Base-by-base conservation (phyloP, 2,888 invertebrate genomes). In the Sthenelais limicola region DNA sequence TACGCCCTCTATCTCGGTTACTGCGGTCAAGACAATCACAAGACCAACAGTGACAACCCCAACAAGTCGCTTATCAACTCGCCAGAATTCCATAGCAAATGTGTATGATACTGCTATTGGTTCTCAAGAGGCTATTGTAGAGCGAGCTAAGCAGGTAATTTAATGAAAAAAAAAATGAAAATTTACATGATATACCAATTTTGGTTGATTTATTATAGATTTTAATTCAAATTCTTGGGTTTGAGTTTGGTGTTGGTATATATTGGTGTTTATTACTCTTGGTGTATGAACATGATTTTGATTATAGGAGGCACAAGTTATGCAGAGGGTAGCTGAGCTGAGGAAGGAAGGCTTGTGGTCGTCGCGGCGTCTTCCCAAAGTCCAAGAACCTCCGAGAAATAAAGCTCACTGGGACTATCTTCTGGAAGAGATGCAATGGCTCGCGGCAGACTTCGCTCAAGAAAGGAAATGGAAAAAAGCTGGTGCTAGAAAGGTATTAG, bases 391-490 rank as follows among this genome's bases (percentile, higher is more conserved):
- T 80, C 91, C 93, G 75, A 91, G 98, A 77, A 91, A 92, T 69
- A 98, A 98, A 90, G 93, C 95, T 33, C 98, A 99, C 88, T 98
- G 98, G 98, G 99, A 99, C 89, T 98, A 97, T 89, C 90, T 99
- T 77, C 90, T 99, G 51, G 98, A 99, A 89, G 99, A 99, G 90
- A 97, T 98, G 96, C 94, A 94, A 48, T 99, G 99, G 99, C 90
- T 99, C 79, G 95, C 97, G 47, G 94, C 96, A 48, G 98, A 99
- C 89, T 99, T 99, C 89, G 94, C 94, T 33, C 95, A 97, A 88
- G 99, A 99, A 89, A 91, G 98, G 77, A 97, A 97, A 88, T 97
- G 97, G 96, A 99, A 99, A 86, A 96, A 96, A 88, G 94, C 94
- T 74, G 95, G 96, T 4, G 96, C 97, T 15, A 71, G 75, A 47